Evolutionary conservation across 2,113 vertebrate genomes (phyloP), one percentile per base, ranked within the genome.

Genomic region (Pheucticus melanocephalus): DNA sequence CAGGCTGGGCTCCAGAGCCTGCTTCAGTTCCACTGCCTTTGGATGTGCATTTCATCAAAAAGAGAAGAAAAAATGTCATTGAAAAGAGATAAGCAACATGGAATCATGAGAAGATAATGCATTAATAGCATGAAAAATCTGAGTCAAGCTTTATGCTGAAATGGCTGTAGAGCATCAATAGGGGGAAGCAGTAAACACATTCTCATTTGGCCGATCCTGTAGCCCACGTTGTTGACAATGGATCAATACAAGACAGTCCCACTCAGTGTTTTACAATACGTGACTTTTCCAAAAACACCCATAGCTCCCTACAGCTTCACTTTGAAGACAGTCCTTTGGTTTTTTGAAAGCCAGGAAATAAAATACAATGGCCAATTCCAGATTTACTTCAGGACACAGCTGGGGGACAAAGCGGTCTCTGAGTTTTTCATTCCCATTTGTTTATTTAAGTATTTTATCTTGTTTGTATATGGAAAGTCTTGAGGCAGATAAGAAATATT

Each of bases 301-400:
- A 10, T 59, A n/a, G 31, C 66, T 95, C 95, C 92, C 92, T 51
- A 33, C 93, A 86, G 89, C 57, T 79, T 73, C 37, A 6, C 91
- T 96, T 97, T 94, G 87, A 96, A 94, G 88, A 47, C 7, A 81
- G 59, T 33, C 61, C 47, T 75, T 75, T 86, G 64, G 10, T 76
- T 42, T 86, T 80, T 56, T 92, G 76, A 86, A 92, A 92, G 90
- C 48, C 47, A 86, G 90, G 79, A 87, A 90, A 84, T 69, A 76
- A 88, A 92, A 90, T 24, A 97, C 88, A 96, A 97, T 92, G 88
- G 84, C 21, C 28, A 59, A 18, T 47, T 77, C 79, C 69, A 65
- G 37, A 53, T 78, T 77, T 90, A 51, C 71, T 86, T 82, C 60
- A 71, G 35, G 28, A 57, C 45, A 22, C 0, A 1, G 12, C 68